Evolutionary conservation across 2,797 vertebrate species (phyloP).

Genomic region (Micromesistius poutassou): DNA sequence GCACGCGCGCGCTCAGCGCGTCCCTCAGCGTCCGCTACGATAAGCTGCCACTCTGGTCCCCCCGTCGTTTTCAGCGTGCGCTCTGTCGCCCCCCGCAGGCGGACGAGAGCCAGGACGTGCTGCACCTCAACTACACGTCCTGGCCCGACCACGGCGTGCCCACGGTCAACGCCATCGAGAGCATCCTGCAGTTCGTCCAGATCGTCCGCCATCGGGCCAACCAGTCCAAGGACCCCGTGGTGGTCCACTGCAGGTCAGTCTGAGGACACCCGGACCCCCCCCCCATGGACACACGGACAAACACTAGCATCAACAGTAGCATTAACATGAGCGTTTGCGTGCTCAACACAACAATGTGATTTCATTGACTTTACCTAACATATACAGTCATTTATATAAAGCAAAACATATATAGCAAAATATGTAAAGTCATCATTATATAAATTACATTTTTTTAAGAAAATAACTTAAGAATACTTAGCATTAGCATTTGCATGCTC

Average conservation of each 20-base stretch:
- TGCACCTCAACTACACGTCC: conserved; percentile 93
- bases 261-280: too few relatives aligned
- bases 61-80: not conserved
- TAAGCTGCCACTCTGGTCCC: not conserved
- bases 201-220: conserved; percentile 89
- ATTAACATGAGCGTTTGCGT: too few relatives aligned
- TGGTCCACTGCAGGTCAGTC: conserved; percentile 92
- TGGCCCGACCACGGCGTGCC: conserved; percentile 97
- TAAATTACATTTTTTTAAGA: too few relatives aligned
- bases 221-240: conserved; percentile 82
- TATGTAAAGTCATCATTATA: too few relatives aligned
- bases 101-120: conserved; percentile 85
- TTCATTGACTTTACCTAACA: too few relatives aligned
- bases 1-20: not conserved
- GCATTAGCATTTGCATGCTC: too few relatives aligned
- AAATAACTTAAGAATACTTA: too few relatives aligned
- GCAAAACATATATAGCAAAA: too few relatives aligned
- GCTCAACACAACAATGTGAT: not conserved
- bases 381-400: too few relatives aligned
- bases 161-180: conserved; percentile 87
- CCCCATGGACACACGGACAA: too few relatives aligned
- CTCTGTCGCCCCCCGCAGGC: conserved; percentile 69
- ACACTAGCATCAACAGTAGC: not conserved
- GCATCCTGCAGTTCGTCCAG: conserved; percentile 92
- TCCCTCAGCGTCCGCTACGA: not conserved